Evolutionary conservation across 2,113 vertebrate genomes (phyloP).

Genomic region (Pycnonotus jocosus): DNA sequence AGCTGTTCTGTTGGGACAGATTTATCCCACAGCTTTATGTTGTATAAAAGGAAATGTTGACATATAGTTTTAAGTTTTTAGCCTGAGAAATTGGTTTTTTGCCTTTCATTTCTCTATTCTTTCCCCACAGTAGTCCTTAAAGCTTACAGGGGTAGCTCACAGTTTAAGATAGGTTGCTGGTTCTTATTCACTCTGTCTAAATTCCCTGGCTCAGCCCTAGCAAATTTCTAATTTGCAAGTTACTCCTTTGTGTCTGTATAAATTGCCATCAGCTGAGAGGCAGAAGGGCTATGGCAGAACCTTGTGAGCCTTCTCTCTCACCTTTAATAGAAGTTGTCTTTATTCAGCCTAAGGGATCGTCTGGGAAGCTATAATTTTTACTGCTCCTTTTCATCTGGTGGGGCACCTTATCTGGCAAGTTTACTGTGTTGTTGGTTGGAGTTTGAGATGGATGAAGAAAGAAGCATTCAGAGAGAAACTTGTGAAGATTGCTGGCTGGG

Average conservation of each 20-base stretch:
- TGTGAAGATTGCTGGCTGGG: not conserved
- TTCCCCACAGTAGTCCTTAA: not conserved
- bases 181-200: not conserved
- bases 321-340: not conserved
- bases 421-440: not conserved
- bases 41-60: not conserved
- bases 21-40: not conserved
- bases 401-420: not conserved
- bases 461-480: not conserved
- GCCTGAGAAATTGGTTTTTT: not conserved
- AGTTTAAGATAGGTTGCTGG: not conserved
- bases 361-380: not conserved
- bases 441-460: not conserved
- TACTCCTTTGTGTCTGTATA: not conserved
- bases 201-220: not conserved
- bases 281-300: not conserved
- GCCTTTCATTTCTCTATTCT: not conserved
- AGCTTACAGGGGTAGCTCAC: not conserved
- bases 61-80: not conserved
- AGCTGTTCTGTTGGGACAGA: not conserved
- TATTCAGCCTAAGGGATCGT: not conserved
- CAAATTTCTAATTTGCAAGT: not conserved
- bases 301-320: not conserved
- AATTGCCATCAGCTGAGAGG: not conserved
- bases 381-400: not conserved